These are phyloP conservation scores for Agrotis exclamationis DNA, from an alignment of 2,888 invertebrate species.

Conservation along the genomic window DNA sequence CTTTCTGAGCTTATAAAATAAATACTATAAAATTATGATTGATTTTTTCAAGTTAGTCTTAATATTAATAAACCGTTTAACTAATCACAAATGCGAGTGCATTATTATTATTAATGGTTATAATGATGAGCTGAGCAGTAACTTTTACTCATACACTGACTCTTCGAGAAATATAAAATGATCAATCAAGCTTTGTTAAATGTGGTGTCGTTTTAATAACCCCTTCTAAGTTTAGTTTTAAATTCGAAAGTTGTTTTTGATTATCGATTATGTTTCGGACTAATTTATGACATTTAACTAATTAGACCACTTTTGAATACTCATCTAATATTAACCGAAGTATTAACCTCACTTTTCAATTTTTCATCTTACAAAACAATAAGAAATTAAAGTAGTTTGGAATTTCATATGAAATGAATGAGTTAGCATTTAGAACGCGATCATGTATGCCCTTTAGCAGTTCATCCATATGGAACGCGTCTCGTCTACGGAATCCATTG, in stretches of 20 bases:
- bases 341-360: neutral
- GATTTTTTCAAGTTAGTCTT: slow-evolving; percentile 32
- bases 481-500: slow-evolving; percentile 89
- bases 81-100: slow-evolving; percentile 20
- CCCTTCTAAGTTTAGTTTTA: neutral
- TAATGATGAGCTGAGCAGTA: slow-evolving; percentile 29
- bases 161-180: slow-evolving; percentile 24
- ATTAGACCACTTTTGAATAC: neutral
- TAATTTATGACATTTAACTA: slow-evolving; percentile 1
- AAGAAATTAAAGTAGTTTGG: slow-evolving; percentile 56
- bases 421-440: slow-evolving; percentile 73
- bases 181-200: slow-evolving; percentile 27
- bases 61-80: slow-evolving; percentile 47
- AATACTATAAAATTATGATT: slow-evolving; percentile 43
- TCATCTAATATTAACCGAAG: neutral
- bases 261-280: neutral
- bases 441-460: slow-evolving; percentile 83
- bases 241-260: slow-evolving; percentile 16
- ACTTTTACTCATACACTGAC: slow-evolving; percentile 32
- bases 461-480: slow-evolving; percentile 89
- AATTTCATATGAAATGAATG: slow-evolving; percentile 67
- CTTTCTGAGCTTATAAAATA: slow-evolving; percentile 38
- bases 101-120: slow-evolving; percentile 40
- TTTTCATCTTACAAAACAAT: slow-evolving; percentile 53
- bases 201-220: slow-evolving; percentile 7